Conservation (phyloP, 2,113 vertebrate species). For the Mola mola region DNA sequence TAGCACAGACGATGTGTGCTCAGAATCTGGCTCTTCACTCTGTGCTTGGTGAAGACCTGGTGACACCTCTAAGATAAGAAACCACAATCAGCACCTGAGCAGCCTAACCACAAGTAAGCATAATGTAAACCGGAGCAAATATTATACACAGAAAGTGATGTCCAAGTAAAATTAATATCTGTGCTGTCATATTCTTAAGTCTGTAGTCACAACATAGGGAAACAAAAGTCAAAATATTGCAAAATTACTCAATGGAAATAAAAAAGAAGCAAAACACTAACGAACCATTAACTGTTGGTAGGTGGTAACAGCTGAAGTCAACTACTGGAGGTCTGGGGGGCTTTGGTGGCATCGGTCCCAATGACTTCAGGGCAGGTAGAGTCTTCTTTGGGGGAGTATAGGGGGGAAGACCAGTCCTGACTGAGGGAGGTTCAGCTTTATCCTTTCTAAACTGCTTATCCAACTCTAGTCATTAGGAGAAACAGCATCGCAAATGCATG, state of each 20-base stretch:
- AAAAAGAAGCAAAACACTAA: background rate
- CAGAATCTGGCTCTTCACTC: conserved; percentile 6
- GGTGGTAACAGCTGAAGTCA: conserved; percentile 70
- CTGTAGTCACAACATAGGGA: too few species aligned
- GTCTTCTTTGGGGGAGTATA: conserved; percentile 67
- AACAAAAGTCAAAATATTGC: too few species aligned
- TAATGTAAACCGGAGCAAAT: conserved; percentile 17
- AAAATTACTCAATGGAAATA: background rate
- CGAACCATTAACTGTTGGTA: conserved; percentile 18
- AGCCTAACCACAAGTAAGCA: conserved; percentile 17
- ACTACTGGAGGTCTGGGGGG: conserved; percentile 83
- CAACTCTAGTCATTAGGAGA: conserved; percentile 32
- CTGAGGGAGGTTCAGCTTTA: conserved; percentile 2
- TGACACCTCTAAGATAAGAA: conserved; percentile 43
- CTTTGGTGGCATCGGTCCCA: conserved; percentile 83
- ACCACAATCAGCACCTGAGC: conserved; percentile 36
- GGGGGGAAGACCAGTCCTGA: conserved; percentile 3
- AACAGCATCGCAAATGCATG: background rate
- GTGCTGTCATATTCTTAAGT: too few species aligned
- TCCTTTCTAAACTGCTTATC: conserved; percentile 22
- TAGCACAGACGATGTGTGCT: conserved; percentile 40
- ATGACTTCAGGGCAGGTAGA: conserved; percentile 76
- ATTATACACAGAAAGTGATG: conserved; percentile 17
- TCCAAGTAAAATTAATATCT: too few species aligned
- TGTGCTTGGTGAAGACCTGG: conserved; percentile 13